phyloP scores from a whole-genome alignment of 2,888 invertebrate genomes.

The Acronicta alni region DNA sequence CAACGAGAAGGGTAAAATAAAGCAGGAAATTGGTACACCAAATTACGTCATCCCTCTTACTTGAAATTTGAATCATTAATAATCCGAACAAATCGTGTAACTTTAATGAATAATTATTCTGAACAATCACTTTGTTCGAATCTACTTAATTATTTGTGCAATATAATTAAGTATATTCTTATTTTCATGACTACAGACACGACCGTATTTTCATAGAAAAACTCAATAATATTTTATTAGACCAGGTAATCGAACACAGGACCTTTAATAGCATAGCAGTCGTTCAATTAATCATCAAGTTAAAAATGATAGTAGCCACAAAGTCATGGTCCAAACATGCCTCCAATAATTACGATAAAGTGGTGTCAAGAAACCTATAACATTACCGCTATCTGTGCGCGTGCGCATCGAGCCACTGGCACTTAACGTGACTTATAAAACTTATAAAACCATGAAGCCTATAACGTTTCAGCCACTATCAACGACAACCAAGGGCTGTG shows the following conservation, averaged over 20 bases:
- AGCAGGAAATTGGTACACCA: neutral
- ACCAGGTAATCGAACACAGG: no score
- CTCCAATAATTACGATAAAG: constrained; percentile 7
- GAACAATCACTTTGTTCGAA: no score
- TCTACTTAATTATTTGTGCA: no score
- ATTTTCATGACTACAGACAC: neutral
- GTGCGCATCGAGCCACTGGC: neutral
- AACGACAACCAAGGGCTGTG: no score
- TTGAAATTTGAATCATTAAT: neutral
- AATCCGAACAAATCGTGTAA: neutral
- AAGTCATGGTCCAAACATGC: neutral
- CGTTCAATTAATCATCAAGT: neutral
- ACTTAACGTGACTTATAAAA: no score
- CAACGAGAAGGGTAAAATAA: neutral
- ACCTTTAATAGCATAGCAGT: no score
- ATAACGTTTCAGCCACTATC: constrained; percentile 27
- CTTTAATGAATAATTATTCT: neutral
- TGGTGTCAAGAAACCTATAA: constrained; percentile 10
- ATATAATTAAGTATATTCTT: no score
- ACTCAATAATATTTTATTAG: no score
- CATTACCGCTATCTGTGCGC: neutral
- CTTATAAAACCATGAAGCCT: neutral
- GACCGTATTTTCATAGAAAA: no score
- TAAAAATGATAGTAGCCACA: neutral
- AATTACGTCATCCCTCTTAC: neutral